phyloP scores from a whole-genome alignment of 2,113 vertebrate species.

The Taxidea taxus region DNA sequence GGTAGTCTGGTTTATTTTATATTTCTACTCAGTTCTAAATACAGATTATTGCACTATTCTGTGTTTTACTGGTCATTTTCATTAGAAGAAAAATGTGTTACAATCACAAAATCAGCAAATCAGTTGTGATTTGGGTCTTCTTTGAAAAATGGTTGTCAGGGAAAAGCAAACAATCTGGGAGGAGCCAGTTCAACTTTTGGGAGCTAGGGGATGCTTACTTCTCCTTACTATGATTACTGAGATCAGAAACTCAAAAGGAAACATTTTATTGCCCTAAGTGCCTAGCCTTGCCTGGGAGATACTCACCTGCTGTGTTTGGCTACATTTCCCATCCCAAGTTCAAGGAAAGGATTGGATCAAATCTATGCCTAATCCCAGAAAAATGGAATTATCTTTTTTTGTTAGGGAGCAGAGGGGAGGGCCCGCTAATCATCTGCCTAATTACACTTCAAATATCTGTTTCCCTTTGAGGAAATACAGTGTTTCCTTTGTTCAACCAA shows the following conservation, averaged over 20 bases:
- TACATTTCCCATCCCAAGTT: neutral
- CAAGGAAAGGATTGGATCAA: neutral
- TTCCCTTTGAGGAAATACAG: constrained; percentile 53
- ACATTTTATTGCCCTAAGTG: neutral
- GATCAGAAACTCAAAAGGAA: neutral
- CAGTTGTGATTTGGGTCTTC: neutral
- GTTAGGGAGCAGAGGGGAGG: neutral
- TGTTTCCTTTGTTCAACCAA: constrained; percentile 52
- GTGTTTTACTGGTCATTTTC: neutral
- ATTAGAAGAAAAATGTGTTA: constrained; percentile 29
- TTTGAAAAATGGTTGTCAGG: neutral
- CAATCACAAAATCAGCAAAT: constrained; percentile 31
- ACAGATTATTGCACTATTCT: neutral
- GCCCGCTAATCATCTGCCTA: neutral
- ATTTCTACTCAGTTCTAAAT: neutral
- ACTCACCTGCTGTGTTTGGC: neutral
- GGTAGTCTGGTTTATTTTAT: neutral
- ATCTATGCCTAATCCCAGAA: neutral
- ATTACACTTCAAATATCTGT: constrained; percentile 9
- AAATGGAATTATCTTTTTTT: neutral
- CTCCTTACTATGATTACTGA: neutral
- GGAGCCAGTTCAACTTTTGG: neutral
- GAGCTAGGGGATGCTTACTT: neutral
- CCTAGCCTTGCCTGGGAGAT: neutral
- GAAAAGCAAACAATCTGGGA: neutral